Evolutionary conservation across 1,140 invertebrate species (phyloP).

Genomic region (Chironomus tepperi): DNA sequence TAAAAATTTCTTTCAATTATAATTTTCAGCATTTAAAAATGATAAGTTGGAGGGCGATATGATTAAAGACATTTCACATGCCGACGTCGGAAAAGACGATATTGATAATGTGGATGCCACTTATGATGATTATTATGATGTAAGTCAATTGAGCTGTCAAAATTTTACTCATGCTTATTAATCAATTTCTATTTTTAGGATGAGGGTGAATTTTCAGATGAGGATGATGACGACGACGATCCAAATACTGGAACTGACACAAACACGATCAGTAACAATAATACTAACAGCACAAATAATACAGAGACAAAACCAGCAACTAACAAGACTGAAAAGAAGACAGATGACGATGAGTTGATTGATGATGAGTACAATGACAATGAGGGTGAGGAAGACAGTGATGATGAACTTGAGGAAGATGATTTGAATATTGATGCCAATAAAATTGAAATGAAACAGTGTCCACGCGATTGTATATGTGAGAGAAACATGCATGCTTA

Average conservation of each 20-base stretch:
- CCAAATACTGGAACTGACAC: too few species aligned
- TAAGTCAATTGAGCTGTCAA: not conserved
- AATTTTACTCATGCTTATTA: not conserved
- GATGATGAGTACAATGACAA: constrained; percentile 30
- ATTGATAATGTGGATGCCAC: not conserved
- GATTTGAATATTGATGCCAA: constrained; percentile 29
- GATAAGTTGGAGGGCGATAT: not conserved
- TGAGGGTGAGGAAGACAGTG: constrained; percentile 28
- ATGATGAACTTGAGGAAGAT: constrained; percentile 32
- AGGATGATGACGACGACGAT: not conserved
- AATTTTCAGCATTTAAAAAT: not conserved
- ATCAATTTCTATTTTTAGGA: not conserved
- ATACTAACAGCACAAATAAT: not conserved
- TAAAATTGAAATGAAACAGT: constrained; percentile 36
- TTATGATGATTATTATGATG: constrained; percentile 21
- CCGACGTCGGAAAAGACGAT: not conserved
- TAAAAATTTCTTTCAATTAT: not conserved
- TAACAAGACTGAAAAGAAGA: constrained; percentile 6
- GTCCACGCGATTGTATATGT: constrained; percentile 37
- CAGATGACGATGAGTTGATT: not conserved
- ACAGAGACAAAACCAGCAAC: not conserved
- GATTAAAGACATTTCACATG: not conserved
- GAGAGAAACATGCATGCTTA: constrained; percentile 36
- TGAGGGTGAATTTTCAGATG: not conserved
- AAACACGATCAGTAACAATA: too few species aligned